Base-by-base conservation (phyloP, 2,113 vertebrate genomes). In the Anser brachyrhynchus region DNA sequence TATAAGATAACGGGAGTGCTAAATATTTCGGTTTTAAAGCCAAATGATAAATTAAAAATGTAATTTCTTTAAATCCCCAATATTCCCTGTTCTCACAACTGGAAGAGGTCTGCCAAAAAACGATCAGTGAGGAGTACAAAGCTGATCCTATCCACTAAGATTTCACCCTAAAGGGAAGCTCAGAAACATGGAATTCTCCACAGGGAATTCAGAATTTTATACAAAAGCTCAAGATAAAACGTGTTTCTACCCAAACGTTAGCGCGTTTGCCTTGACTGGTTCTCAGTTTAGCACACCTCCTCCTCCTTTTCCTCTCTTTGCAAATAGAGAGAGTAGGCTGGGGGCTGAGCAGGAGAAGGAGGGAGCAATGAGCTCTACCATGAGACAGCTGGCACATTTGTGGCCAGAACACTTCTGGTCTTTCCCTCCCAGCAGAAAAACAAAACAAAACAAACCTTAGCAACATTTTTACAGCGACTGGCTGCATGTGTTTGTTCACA, bases 231-330 rank as follows among this genome's bases (percentile, higher is more conserved):
- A 39, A n/a, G 59, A 71, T 51, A 79, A 85, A 94, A 72, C 15
- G 28, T 2, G 26, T 78, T 91, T 78, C 57, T 44, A 33, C 10
- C 39, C 49, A 66, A 87, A 44, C 1, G 11, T 35, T 75, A 71
- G 61, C 0, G 1, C 52, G 15, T 64, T 89, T 89, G 80, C 75
- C 84, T 62, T 70, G 67, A 55, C 80, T 80, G 59, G 23, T 33
- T 84, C 87, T 91, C 87, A 92, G 87, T 73, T 92, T 74, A 73
- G 72, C 86, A 90, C 75, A 58, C 31, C 70, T 84, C 84, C 84
- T 62, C 83, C 62, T 94, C 84, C 59, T 84, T 55, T n/a, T 66
- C 64, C 57, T 93, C 87, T 80, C 65, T 49, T 7, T 78, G 84
- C 77, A 92, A 70, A 86, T 17, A 62, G 9, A 57, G 33, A 0